Base-by-base conservation (phyloP, 2,888 invertebrate species). In the Plebejus melissa region DNA sequence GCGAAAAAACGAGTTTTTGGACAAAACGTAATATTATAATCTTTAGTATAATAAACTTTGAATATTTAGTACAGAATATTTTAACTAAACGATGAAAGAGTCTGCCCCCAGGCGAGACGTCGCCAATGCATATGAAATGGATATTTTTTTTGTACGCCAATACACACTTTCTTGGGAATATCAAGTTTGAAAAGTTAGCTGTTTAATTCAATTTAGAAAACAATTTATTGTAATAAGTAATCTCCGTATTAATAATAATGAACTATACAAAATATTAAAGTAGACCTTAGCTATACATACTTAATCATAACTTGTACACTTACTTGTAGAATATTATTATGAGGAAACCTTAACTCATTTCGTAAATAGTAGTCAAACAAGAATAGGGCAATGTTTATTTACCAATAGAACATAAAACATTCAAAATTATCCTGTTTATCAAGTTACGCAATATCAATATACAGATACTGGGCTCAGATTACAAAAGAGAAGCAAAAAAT, bases 61-160 rank as follows among this genome's bases (percentile, higher is more conserved):
- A 13, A 36, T 13, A 5, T 65, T 1, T 65, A 16, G 32, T 4
- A 65, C 65, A 36, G 32, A 32, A 5, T 65, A 65, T 65, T 36
- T 65, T 65, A 36, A 36, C 65, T 65, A 65, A 65, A 65, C 65
- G 65, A 65, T 65, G 36, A 65, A 4, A 28, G 32, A 32, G 60
- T 28, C 28, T 28, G 28, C 32, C 65, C 65, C 13, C 65, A 36
- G 36, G 65, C 32, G 36, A 65, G 65, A 36, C 32, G 65, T 9
- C 65, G 13, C 11, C 32, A 65, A 36, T 65, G 65, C 32, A 65
- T 65, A 65, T 36, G 65, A 65, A 65, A 16, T 36, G 36, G 65
- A 32, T 36, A 22, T 16, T 65, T 65, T 65, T 38, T 65, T 65
- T 65, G 13, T 65, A 36, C 16, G 4, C 13, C 32, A 13, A 32